phyloP scores from a whole-genome alignment of 2,888 invertebrate genomes.

The Nomada goodeniana region DNA sequence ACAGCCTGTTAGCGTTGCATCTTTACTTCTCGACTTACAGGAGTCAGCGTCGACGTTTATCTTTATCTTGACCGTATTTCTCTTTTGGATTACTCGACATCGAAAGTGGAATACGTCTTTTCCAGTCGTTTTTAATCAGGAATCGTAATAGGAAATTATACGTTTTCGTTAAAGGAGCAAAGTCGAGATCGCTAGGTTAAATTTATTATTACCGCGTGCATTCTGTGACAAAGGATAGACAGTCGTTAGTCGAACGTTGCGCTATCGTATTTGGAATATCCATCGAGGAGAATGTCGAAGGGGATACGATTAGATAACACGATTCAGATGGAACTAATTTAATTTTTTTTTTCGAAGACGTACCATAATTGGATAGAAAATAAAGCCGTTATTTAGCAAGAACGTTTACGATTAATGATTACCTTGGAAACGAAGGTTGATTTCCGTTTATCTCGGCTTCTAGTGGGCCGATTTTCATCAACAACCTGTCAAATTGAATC shows the following conservation, averaged over 20 bases:
- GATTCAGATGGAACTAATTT: neutral
- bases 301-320: neutral
- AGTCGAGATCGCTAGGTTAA: neutral
- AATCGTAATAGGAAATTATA: neutral
- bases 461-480: too few species aligned
- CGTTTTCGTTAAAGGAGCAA: neutral
- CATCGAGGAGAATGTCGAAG: slow-evolving; percentile 8
- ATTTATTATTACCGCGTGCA: neutral
- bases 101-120: neutral
- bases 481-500: too few species aligned
- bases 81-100: too few species aligned
- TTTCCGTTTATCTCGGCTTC: too few species aligned
- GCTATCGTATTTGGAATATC: neutral
- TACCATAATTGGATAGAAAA: slow-evolving; percentile 30
- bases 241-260: neutral
- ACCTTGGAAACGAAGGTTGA: neutral
- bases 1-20: neutral
- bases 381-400: slow-evolving; percentile 45
- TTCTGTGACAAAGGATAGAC: slow-evolving; percentile 42
- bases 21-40: neutral
- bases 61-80: too few species aligned
- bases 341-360: neutral
- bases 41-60: too few species aligned
- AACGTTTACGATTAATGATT: neutral
- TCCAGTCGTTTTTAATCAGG: neutral